A percentile compares a stretch with the other conserved stretches of the same genome.
Conservation (phyloP, 2,888 invertebrate species). For the Protophormia terraenovae region DNA sequence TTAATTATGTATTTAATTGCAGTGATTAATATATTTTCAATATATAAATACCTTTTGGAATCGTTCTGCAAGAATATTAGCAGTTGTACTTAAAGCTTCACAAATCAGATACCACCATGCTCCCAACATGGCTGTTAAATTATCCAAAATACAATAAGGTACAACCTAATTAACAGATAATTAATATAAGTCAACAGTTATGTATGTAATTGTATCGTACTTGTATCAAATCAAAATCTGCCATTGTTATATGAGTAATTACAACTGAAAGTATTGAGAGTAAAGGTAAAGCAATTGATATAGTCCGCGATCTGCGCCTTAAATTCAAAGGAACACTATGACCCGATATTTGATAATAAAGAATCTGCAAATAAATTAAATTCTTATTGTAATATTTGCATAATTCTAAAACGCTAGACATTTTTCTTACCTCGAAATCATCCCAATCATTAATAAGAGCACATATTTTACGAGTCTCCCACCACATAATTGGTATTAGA, state of each 20-base stretch:
- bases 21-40: background rate
- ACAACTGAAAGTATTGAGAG: slow-evolving; percentile 85
- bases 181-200: background rate
- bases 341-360: slow-evolving; percentile 85
- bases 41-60: slow-evolving; percentile 83
- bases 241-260: slow-evolving; percentile 87
- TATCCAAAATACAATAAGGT: slow-evolving; percentile 87
- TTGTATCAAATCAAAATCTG: slow-evolving; percentile 85
- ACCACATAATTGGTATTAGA: slow-evolving; percentile 85
- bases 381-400: background rate
- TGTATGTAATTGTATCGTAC: slow-evolving; percentile 75
- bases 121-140: slow-evolving; percentile 86
- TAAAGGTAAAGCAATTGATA: slow-evolving; percentile 84
- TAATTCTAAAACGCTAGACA: background rate
- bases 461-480: slow-evolving; percentile 86
- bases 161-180: slow-evolving; percentile 80
- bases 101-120: slow-evolving; percentile 88
- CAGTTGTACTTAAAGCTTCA: slow-evolving; percentile 85
- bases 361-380: slow-evolving; percentile 80
- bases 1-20: background rate
- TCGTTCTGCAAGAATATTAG: slow-evolving; percentile 86
- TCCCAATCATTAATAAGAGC: slow-evolving; percentile 84
- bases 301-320: slow-evolving; percentile 83
- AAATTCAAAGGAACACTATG: slow-evolving; percentile 83
- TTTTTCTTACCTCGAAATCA: slow-evolving; percentile 84